These are phyloP conservation scores for Ceramica pisi DNA, from an alignment of 2,888 invertebrate species.

Conservation along the genomic window DNA sequence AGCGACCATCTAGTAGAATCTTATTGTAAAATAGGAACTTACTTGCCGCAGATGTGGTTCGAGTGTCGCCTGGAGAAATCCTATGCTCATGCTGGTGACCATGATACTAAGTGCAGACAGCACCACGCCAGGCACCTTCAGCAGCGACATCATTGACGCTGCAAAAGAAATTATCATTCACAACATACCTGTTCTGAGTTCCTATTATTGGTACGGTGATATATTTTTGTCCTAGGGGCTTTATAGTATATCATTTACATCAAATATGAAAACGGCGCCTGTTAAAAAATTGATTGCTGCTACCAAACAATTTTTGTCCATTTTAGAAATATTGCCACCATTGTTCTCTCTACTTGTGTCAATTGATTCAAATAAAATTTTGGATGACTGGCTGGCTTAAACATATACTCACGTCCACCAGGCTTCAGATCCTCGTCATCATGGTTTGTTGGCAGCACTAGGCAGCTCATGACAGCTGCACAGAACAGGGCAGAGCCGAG, in stretches of 20 bases:
- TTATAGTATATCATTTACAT: too few relatives aligned
- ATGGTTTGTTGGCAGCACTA: conserved; percentile 92
- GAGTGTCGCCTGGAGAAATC: conserved; percentile 96
- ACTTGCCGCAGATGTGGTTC: conserved; percentile 96
- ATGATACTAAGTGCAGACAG: conserved; percentile 93
- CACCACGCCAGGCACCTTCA: conserved; percentile 94
- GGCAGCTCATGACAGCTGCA: conserved; percentile 94
- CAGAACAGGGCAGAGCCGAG: conserved; percentile 94
- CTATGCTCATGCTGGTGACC: conserved; percentile 95
- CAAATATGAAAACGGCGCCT: too few relatives aligned
- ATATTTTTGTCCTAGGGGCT: too few relatives aligned
- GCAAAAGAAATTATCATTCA: conserved; percentile 45
- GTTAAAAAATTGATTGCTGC: too few relatives aligned
- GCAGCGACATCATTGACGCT: conserved; percentile 92
- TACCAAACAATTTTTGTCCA: too few relatives aligned
- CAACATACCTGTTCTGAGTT: too few relatives aligned
- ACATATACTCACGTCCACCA: conserved; percentile 90
- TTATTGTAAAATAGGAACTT: conserved; percentile 29
- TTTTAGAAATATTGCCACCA: background rate
- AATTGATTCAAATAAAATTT: too few relatives aligned
- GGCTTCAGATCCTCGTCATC: conserved; percentile 91
- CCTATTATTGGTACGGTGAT: too few relatives aligned
- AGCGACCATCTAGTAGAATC: too few relatives aligned
- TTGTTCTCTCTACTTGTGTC: too few relatives aligned
- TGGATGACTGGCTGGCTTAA: too few relatives aligned